Evolutionary conservation across 2,797 vertebrate species (phyloP), one percentile per base, ranked within the genome.

Genomic region (Neopelma chrysocephalum): DNA sequence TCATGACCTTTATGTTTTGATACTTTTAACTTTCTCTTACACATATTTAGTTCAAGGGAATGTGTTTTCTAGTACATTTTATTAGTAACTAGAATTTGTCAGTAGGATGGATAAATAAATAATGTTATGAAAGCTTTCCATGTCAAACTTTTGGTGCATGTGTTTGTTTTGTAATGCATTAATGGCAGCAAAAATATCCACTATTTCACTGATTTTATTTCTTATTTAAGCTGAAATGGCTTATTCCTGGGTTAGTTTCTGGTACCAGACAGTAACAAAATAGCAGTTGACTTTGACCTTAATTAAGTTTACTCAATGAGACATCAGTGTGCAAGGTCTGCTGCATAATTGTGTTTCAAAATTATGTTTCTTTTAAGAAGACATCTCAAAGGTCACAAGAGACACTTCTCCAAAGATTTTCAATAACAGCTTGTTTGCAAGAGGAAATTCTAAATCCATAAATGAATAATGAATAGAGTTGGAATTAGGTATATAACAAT

Each of bases 391-490:
- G 90, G 90, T 96, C 86, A 88, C 60, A 53, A 70, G 89, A 94
- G 75, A 70, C 40, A 57, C 48, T 90, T 92, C 75, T 82, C 0
- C 0, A 75, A 96, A 89, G 71, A 83, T 87, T 91, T 92, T 91
- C 82, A 85, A 11, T 91, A 92, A 43, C 83, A 86, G 29, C 38
- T 93, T 92, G 48, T 87, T 95, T 95, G 68, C 78, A 76, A 73
- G 80, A 88, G 89, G 61, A 93, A 92, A 96, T 95, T 89, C 72
- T 71, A 90, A 83, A 97, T 89, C 71, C 29, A 32, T 78, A 94
- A 88, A 95, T 93, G 29, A 82, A 95, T 95, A 96, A 93, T 89
- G 21, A 94, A 95, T 85, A 73, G 75, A 92, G 23, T 48, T 83
- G 50, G 62, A 87, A 92, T 71, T 89, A 61, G 38, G 58, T 75